Conservation (phyloP, 2,888 invertebrate genomes). For the Drosophila cognata region DNA sequence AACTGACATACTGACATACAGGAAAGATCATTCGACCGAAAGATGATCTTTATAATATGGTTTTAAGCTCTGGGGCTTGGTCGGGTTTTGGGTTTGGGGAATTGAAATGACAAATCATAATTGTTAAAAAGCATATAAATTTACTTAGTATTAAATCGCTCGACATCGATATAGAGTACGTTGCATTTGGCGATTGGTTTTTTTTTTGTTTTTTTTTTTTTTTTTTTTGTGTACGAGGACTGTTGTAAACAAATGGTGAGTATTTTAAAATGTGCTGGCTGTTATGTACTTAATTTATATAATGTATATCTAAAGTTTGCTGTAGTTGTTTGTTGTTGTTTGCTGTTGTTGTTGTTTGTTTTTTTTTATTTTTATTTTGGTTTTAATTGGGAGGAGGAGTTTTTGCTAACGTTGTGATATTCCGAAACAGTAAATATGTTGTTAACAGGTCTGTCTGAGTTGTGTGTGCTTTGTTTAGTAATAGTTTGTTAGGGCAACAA, state of each 20-base stretch:
- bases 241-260: conserved; percentile 49
- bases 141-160: conserved; percentile 19
- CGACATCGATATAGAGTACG: conserved; percentile 20
- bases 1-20: conserved; percentile 31
- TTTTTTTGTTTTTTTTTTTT: conserved; percentile 2
- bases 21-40: conserved; percentile 12
- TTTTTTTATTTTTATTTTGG: neutral
- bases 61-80: conserved; percentile 12
- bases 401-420: conserved; percentile 24
- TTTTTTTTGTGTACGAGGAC: conserved; percentile 17
- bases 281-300: conserved; percentile 44
- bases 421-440: conserved; percentile 15
- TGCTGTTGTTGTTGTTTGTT: conserved; percentile 12
- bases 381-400: conserved; percentile 30
- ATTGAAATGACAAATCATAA: conserved; percentile 54
- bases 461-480: conserved; percentile 28
- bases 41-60: conserved; percentile 6
- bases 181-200: conserved; percentile 3
- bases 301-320: conserved; percentile 44
- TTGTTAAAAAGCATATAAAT: conserved; percentile 56
- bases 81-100: conserved; percentile 13
- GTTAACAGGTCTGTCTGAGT: conserved; percentile 35
- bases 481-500: conserved; percentile 26
- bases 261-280: conserved; percentile 49
- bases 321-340: conserved; percentile 22